A percentile compares a stretch with the other conserved stretches of the same genome.
phyloP scores from a whole-genome alignment of 2,888 invertebrate genomes.

The Poecilobothrus nobilitatus region DNA sequence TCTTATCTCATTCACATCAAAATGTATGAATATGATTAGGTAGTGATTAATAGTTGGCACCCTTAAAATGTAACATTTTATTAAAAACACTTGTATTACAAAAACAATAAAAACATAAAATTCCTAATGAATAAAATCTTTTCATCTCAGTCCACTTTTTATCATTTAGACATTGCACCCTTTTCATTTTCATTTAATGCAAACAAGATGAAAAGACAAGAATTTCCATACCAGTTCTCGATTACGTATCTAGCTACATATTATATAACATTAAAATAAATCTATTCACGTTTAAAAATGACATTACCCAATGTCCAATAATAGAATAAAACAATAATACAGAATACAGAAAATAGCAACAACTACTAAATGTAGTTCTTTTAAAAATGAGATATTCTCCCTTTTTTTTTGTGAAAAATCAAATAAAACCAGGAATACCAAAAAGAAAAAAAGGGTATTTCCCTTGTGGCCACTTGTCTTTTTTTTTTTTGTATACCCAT shows the following conservation, averaged over 20 bases:
- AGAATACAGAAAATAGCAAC: too few relatives aligned
- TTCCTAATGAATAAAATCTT: background rate
- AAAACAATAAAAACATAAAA: background rate
- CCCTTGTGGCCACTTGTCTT: constrained; percentile 4
- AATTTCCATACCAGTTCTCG: too few relatives aligned
- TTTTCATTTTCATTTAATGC: background rate
- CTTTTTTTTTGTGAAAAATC: too few relatives aligned
- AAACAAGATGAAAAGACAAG: too few relatives aligned
- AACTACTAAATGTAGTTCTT: too few relatives aligned
- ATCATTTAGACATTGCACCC: background rate
- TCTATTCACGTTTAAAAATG: too few relatives aligned
- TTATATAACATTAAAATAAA: too few relatives aligned
- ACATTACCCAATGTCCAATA: too few relatives aligned
- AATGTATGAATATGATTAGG: background rate
- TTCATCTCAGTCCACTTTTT: background rate
- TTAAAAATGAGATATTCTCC: too few relatives aligned
- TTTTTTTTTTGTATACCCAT: background rate
- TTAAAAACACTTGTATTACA: background rate
- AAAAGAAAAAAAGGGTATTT: background rate
- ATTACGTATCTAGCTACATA: too few relatives aligned
- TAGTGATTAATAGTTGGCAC: background rate
- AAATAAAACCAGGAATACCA: background rate
- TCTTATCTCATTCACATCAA: too few relatives aligned
- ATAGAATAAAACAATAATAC: too few relatives aligned
- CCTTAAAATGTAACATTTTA: background rate